Evolutionary conservation across 53 echinoderm and acorn worm genomes (phyloP).

Genomic region (Actinopyga echinites): DNA sequence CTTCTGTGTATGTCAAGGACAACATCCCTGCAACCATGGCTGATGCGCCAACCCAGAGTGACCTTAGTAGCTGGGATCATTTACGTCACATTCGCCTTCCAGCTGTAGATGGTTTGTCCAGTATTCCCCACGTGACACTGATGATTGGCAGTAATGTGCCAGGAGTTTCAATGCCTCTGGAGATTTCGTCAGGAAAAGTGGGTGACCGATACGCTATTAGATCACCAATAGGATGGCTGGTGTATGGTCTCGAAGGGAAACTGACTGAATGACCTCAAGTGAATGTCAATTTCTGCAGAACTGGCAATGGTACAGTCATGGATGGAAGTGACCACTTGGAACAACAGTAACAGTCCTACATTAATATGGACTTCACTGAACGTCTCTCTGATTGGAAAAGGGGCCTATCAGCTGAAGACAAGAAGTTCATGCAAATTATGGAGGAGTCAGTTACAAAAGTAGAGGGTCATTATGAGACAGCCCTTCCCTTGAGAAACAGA

Average conservation of each 20-base stretch:
- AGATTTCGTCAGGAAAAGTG: slow-evolving; percentile 34
- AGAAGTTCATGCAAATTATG: slow-evolving; percentile 64
- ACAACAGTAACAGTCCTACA: slow-evolving; percentile 43
- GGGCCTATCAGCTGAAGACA: slow-evolving; percentile 62
- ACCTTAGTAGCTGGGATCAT: slow-evolving; percentile 53
- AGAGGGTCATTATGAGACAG: slow-evolving; percentile 50
- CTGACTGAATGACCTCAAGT: slow-evolving; percentile 28
- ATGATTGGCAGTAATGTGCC: slow-evolving; percentile 63
- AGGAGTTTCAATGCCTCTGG: slow-evolving; percentile 54
- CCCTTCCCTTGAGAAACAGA: slow-evolving; percentile 49
- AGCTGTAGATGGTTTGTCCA: slow-evolving; percentile 7
- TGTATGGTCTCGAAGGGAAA: slow-evolving; percentile 57
- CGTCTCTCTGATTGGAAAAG: slow-evolving; percentile 34
- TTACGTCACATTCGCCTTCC: slow-evolving; percentile 48
- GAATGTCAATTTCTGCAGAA: slow-evolving; percentile 48
- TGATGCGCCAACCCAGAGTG: slow-evolving; percentile 58
- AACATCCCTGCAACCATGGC: slow-evolving; percentile 54
- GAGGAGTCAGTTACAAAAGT: slow-evolving; percentile 47
- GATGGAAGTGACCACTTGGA: slow-evolving; percentile 47
- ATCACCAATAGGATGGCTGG: slow-evolving; percentile 58
- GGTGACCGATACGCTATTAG: slow-evolving; percentile 60
- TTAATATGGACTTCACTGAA: slow-evolving; percentile 63
- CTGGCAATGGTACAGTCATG: slow-evolving; percentile 25
- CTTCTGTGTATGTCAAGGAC: slow-evolving; percentile 61
- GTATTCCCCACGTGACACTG: slow-evolving; percentile 52